Evolutionary conservation across 1,140 invertebrate genomes (phyloP).

Genomic region (Eufriesea mexicana): DNA sequence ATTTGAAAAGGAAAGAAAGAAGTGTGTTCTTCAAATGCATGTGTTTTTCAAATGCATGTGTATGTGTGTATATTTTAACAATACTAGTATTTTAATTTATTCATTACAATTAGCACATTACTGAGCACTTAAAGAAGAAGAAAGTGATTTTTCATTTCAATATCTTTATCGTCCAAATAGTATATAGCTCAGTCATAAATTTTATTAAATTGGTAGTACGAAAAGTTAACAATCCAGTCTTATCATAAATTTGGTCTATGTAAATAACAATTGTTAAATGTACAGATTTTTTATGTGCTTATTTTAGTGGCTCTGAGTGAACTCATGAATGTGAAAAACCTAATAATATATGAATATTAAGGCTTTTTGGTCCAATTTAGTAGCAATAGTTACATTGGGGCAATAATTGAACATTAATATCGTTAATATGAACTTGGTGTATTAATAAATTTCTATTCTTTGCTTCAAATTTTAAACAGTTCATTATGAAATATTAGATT

Average conservation of each 20-base stretch:
- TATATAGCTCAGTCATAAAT: constrained; percentile 20
- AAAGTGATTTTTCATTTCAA: background rate
- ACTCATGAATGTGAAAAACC: constrained; percentile 56
- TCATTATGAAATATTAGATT: constrained; percentile 11
- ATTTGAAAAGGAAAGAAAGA: background rate
- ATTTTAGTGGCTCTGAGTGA: constrained; percentile 67
- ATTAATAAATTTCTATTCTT: constrained; percentile 5
- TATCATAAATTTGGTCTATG: constrained; percentile 55
- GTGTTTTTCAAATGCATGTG: background rate
- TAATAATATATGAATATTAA: constrained; percentile 58
- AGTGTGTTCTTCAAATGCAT: background rate
- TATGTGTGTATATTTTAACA: background rate
- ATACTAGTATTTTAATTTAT: background rate
- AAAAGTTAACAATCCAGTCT: constrained; percentile 49
- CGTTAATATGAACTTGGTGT: background rate
- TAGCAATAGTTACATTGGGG: constrained; percentile 44
- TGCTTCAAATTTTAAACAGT: constrained; percentile 2
- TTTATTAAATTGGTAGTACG: constrained; percentile 24
- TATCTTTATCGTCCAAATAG: background rate
- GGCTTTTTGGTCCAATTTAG: constrained; percentile 71
- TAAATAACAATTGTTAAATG: constrained; percentile 55
- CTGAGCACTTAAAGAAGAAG: background rate
- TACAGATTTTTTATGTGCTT: constrained; percentile 60
- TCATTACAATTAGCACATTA: constrained; percentile 10
- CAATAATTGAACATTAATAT: constrained; percentile 46